These are phyloP conservation scores for Lamproptera curius DNA, from an alignment of 2,888 invertebrate species.

Conservation along the genomic window DNA sequence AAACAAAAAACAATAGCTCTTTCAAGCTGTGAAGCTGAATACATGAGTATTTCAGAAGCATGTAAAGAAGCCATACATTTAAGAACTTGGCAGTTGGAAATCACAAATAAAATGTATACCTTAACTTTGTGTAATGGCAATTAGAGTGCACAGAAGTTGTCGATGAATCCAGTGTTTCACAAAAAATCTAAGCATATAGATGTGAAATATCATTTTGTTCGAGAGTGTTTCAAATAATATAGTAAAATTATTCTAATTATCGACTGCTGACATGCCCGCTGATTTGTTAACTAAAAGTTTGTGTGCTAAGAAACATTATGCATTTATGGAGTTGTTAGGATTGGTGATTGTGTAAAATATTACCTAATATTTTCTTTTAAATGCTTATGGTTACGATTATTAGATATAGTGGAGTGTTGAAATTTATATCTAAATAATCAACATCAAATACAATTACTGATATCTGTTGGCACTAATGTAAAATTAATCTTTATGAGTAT, in stretches of 20 bases:
- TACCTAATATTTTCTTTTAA: too few species aligned
- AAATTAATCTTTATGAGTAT: too few species aligned
- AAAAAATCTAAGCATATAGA: too few species aligned
- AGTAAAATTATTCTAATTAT: too few species aligned
- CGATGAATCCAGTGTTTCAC: too few species aligned
- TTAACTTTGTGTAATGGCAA: slow-evolving; percentile 22
- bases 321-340: not conserved
- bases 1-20: slow-evolving; percentile 39
- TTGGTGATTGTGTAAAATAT: not conserved
- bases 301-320: not conserved
- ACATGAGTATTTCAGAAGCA: slow-evolving; percentile 20
- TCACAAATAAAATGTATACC: slow-evolving; percentile 13
- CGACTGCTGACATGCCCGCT: too few species aligned
- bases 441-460: too few species aligned
- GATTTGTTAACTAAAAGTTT: not conserved
- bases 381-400: not conserved
- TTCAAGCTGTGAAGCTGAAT: slow-evolving; percentile 29
- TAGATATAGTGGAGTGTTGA: not conserved
- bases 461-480: too few species aligned
- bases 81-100: slow-evolving; percentile 21
- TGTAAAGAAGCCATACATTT: slow-evolving; percentile 27
- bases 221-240: too few species aligned
- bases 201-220: too few species aligned
- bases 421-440: too few species aligned
- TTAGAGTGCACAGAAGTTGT: slow-evolving; percentile 24